Conservation (phyloP, 2,888 invertebrate species). For the Phyllotreta striolata region DNA sequence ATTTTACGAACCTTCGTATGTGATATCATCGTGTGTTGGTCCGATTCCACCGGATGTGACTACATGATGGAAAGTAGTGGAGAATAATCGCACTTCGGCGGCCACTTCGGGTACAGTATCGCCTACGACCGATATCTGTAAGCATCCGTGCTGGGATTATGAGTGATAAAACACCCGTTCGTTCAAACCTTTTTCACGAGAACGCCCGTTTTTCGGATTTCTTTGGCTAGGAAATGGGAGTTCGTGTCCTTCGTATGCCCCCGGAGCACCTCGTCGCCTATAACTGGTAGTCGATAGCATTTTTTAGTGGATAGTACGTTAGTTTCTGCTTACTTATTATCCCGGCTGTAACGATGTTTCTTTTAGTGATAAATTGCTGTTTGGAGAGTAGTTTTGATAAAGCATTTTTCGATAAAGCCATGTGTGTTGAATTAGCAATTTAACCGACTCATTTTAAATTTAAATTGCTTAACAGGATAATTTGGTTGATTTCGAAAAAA, state of each 20-base stretch:
- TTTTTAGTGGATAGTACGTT: neutral
- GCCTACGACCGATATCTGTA: conserved; percentile 70
- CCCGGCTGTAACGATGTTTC: neutral
- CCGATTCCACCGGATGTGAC: conserved; percentile 81
- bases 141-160: conserved; percentile 32
- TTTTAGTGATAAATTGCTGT: too few species aligned
- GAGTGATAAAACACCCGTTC: conserved; percentile 12
- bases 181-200: conserved; percentile 65
- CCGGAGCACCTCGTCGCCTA: conserved; percentile 81
- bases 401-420: too few species aligned
- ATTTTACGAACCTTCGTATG: conserved; percentile 68
- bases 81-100: conserved; percentile 69
- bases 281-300: conserved; percentile 62
- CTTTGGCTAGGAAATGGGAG: conserved; percentile 69
- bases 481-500: too few species aligned
- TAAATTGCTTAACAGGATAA: too few species aligned
- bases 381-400: too few species aligned
- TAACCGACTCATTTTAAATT: too few species aligned
- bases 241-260: conserved; percentile 76
- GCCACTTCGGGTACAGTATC: conserved; percentile 72
- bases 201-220: conserved; percentile 70
- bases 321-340: conserved; percentile 11
- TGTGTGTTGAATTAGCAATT: too few species aligned
- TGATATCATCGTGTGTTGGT: conserved; percentile 81
- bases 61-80: conserved; percentile 69